Base-by-base conservation (phyloP, 1,140 invertebrate species). In the Mya arenaria region DNA sequence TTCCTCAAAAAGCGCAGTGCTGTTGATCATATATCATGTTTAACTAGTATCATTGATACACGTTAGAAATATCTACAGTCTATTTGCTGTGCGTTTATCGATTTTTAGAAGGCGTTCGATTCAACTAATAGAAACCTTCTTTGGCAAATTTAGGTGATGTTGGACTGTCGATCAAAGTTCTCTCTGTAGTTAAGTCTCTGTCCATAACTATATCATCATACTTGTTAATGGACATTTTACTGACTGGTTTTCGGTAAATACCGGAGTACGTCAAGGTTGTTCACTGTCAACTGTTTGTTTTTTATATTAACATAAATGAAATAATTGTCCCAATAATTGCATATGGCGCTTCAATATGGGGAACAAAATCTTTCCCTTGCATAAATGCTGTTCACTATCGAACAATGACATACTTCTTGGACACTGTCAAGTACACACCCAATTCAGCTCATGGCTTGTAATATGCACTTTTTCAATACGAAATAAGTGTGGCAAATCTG, bases 301-400 rank as follows among this genome's bases (percentile, higher is more conserved):
- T 13, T 13, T 19, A 48, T 48, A 48, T 48, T 48, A 13, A 48
- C 19, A 48, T 13, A 48, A 48, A 48, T 48, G 41, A 10, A 48
- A 13, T 10, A 13, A 19, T 48, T 48, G 41, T 48, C 41, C 44
- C 41, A 17, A 30, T 72, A 15, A 72, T 72, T 13, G 25, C 28
- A 2, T 72, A 72, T 72, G 68, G 19, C 1, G 17, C 41, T 15
- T 72, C 68, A 23, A 25, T 72, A 5, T 72, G 41, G 68, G 68
- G 41, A 25, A 72, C 48, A 25, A 34, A 32, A 55, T 13, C 5
- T 23, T 72, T 55, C 23, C 28, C 68, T 19, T 28, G 41, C 28
- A 72, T 72, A 25, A 48, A 72, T 55, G 68, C 68, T 23, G 48
- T 72, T 5, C 68, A 72, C 15, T 32, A 34, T 72, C 25, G 68